Conservation (phyloP, 2,888 invertebrate genomes). For the Drosophila niveifrons region DNA sequence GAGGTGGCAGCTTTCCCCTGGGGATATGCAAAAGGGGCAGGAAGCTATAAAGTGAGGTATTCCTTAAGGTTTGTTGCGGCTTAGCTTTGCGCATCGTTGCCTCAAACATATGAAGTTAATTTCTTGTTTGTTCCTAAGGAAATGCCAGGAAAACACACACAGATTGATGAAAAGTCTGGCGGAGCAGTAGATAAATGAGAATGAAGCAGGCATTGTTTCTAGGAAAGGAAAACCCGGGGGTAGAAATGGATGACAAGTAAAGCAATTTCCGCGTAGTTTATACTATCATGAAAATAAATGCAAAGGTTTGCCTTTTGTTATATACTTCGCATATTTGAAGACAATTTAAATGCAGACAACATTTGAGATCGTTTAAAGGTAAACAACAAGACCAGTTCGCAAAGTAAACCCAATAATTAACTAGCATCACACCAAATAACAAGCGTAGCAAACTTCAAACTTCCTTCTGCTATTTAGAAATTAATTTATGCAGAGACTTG, state of each 20-base stretch:
- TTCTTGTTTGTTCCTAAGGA: slow-evolving; percentile 68
- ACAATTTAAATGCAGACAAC: slow-evolving; percentile 24
- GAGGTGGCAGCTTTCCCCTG: slow-evolving; percentile 11
- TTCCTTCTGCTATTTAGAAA: slow-evolving; percentile 62
- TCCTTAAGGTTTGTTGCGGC: slow-evolving; percentile 41
- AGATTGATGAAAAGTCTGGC: slow-evolving; percentile 32
- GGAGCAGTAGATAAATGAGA: background rate
- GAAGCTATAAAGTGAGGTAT: background rate
- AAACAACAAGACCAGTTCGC: slow-evolving; percentile 28
- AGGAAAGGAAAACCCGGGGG: background rate
- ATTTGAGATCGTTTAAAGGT: slow-evolving; percentile 37
- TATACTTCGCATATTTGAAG: background rate
- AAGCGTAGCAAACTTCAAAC: slow-evolving; percentile 26
- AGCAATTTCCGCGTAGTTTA: background rate
- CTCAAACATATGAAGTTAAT: slow-evolving; percentile 72
- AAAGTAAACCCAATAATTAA: slow-evolving; percentile 63
- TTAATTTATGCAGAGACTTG: slow-evolving; percentile 71
- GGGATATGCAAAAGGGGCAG: slow-evolving; percentile 1
- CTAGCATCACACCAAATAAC: slow-evolving; percentile 34
- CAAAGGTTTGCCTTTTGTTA: background rate
- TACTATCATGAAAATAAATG: slow-evolving; percentile 1
- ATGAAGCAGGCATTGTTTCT: background rate
- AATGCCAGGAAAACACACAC: slow-evolving; percentile 42
- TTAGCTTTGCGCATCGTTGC: slow-evolving; percentile 50
- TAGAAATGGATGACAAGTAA: background rate